Evolutionary conservation across 2,888 invertebrate species (phyloP), one percentile per base, ranked within the genome.

Genomic region (Operophtera brumata): DNA sequence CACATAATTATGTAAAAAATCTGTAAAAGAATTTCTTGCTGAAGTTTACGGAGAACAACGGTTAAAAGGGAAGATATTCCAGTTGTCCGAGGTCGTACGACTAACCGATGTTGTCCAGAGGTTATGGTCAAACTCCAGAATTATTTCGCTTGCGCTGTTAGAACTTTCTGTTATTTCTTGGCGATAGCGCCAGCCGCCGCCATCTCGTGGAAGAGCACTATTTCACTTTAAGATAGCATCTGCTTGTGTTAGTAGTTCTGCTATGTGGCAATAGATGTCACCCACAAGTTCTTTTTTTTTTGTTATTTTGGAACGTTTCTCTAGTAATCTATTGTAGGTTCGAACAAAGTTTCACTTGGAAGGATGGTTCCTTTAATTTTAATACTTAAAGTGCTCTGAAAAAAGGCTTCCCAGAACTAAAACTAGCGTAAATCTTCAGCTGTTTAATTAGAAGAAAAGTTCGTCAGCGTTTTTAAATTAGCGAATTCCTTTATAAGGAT

Each of bases 401-500:
- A 57, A 62, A 61, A 51, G 39, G 45, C 36, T 52, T 46, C 36
- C 26, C 20, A 32, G 34, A 59, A 55, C 48, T 62, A 64, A 59
- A 62, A 60, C 53, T 57, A 62, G 58, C 62, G 62, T 64, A 64
- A 64, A 64, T 64, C 58, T 58, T 62, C 49, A 53, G 54, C 51
- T 63, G 66, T 66, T 66, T 66, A 66, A 65, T 61, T 66, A 65
- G 66, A 66, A 59, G 55, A 59, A 54, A 64, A 61, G 57, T 61
- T 62, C 57, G 62, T 64, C 62, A 58, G 55, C 58, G 61, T 62
- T 67, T 77, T 72, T 69, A 74, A 78, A 78, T 77, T 73, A 73
- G 68, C 69, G 70, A 68, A 77, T 76, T 72, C 73, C 70, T 73
- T 70, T 60, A 66, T 70, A 66, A 74, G 75, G 55, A 59, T 65